These are phyloP conservation scores for Albula goreensis DNA, from an alignment of 2,113 vertebrate genomes.

Conservation along the genomic window DNA sequence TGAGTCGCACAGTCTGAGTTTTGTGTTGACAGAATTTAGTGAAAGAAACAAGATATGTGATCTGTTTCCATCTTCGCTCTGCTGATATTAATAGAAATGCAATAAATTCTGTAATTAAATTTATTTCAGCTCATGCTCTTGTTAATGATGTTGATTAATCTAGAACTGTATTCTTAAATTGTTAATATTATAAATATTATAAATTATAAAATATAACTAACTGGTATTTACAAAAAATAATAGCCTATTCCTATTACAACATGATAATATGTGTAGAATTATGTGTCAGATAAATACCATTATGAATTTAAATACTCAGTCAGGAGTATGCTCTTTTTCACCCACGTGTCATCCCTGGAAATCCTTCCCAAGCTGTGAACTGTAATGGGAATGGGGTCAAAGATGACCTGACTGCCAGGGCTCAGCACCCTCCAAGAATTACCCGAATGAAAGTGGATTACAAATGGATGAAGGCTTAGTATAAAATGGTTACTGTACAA, in stretches of 20 bases:
- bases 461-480: conserved; percentile 4
- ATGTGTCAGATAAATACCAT: neutral
- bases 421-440: neutral
- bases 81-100: neutral
- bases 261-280: neutral
- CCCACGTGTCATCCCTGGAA: neutral
- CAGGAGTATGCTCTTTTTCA: neutral
- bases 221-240: neutral
- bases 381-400: neutral
- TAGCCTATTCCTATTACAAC: too few relatives aligned
- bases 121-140: too few relatives aligned
- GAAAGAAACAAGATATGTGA: neutral
- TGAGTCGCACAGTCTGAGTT: too few relatives aligned
- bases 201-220: neutral
- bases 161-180: too few relatives aligned
- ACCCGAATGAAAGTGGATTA: conserved; percentile 3
- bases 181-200: neutral
- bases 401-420: neutral
- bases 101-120: neutral
- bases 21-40: neutral
- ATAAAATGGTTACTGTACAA: neutral
- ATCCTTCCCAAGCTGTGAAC: neutral
- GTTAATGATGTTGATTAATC: too few relatives aligned
- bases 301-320: neutral
- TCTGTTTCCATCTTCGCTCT: neutral